A percentile compares a stretch with the other conserved stretches of the same genome.
phyloP scores from a whole-genome alignment of 2,888 invertebrate genomes.

The Ephialtes manifestator region DNA sequence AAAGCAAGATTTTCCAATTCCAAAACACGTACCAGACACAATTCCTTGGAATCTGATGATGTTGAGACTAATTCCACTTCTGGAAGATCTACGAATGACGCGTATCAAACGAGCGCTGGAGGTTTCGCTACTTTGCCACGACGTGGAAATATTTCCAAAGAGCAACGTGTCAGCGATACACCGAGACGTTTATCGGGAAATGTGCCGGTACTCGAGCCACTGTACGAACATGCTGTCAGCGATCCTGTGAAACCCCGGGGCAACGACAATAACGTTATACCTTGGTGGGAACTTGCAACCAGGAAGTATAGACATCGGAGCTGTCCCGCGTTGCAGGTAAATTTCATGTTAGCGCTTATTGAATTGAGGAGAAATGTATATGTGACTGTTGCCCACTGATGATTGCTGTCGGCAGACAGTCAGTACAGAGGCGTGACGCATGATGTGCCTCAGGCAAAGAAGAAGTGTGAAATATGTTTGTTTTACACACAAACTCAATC shows the following conservation, averaged over 20 bases:
- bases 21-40: slow-evolving; percentile 75
- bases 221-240: slow-evolving; percentile 86
- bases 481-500: background rate
- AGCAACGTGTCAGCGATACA: slow-evolving; percentile 73
- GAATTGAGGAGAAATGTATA: slow-evolving; percentile 13
- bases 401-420: background rate
- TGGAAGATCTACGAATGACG: slow-evolving; percentile 39
- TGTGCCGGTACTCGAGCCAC: slow-evolving; percentile 83
- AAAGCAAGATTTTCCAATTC: slow-evolving; percentile 43
- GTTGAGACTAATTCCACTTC: slow-evolving; percentile 22
- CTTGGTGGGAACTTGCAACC: slow-evolving; percentile 96
- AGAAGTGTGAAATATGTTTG: background rate
- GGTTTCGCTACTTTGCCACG: slow-evolving; percentile 81
- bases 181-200: slow-evolving; percentile 81
- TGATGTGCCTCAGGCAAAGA: background rate
- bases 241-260: slow-evolving; percentile 82
- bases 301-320: slow-evolving; percentile 93
- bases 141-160: slow-evolving; percentile 76
- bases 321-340: slow-evolving; percentile 92
- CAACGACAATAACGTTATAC: slow-evolving; percentile 86
- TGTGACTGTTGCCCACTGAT: background rate
- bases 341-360: slow-evolving; percentile 28
- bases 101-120: slow-evolving; percentile 1
- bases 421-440: background rate
- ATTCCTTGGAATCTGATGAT: slow-evolving; percentile 77